Conservation (phyloP, 2,113 vertebrate species). For the Pedionomus torquatus region DNA sequence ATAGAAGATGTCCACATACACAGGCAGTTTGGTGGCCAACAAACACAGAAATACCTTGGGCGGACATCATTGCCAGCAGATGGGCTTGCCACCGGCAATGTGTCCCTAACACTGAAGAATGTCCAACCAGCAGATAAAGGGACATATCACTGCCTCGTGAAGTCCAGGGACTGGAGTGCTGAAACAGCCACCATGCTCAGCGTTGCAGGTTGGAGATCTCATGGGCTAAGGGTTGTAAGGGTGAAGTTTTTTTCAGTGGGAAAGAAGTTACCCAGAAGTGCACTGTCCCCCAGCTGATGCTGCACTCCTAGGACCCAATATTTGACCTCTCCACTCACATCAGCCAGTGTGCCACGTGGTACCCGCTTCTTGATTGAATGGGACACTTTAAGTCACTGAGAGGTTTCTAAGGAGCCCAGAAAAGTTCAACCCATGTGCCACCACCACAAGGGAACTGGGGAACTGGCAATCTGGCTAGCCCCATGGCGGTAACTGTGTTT, state of each 20-base stretch:
- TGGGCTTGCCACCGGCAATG: background rate
- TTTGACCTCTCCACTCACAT: background rate
- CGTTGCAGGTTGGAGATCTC: background rate
- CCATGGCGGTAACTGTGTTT: background rate
- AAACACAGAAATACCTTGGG: background rate
- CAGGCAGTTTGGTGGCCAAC: background rate
- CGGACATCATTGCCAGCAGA: background rate
- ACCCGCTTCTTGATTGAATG: too few relatives aligned
- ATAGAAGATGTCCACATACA: background rate
- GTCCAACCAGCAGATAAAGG: background rate
- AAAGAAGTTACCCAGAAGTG: background rate
- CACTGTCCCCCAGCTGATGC: background rate
- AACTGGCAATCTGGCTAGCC: background rate
- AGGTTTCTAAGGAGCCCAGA: too few relatives aligned
- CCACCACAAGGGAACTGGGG: too few relatives aligned
- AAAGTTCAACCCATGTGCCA: background rate
- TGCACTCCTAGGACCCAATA: background rate
- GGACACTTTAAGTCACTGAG: background rate
- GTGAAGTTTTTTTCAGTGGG: background rate
- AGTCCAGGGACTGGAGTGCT: background rate
- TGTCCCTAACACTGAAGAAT: background rate
- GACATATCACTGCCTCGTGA: background rate
- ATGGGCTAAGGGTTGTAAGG: background rate
- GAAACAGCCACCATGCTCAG: background rate
- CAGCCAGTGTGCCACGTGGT: background rate